A percentile compares a stretch with the other conserved stretches of the same genome.
phyloP scores from a whole-genome alignment of 2,888 invertebrate genomes.

The Stegana nigrithorax region DNA sequence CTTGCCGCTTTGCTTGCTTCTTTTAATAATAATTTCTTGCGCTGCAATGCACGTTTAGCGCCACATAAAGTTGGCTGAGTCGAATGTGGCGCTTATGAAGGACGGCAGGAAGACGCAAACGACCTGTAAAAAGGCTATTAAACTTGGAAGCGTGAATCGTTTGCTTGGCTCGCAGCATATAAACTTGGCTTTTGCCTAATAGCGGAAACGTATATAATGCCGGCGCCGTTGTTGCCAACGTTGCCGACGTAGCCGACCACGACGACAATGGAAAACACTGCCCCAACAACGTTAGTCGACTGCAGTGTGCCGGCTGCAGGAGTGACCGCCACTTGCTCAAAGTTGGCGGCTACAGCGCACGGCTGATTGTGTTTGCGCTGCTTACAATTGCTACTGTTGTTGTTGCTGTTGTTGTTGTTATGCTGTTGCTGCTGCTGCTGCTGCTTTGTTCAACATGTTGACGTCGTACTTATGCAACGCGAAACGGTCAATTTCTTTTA shows the following conservation, averaged over 20 bases:
- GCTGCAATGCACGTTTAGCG: too few relatives aligned
- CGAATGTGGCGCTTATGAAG: too few relatives aligned
- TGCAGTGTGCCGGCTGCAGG: too few relatives aligned
- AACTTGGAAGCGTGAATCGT: constrained; percentile 33
- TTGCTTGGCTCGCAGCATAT: background rate
- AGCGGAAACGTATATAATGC: constrained; percentile 22
- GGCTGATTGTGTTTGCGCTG: background rate
- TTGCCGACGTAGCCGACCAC: background rate
- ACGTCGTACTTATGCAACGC: background rate
- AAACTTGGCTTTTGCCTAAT: constrained; percentile 13
- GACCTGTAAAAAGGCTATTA: constrained; percentile 60
- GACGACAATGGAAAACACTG: background rate
- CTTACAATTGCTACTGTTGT: too few relatives aligned
- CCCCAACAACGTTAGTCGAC: background rate
- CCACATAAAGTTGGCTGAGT: too few relatives aligned
- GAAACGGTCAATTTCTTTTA: background rate
- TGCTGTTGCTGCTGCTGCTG: too few relatives aligned
- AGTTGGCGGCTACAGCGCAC: background rate
- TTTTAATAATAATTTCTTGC: too few relatives aligned
- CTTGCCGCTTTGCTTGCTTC: too few relatives aligned
- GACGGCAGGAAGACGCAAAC: too few relatives aligned
- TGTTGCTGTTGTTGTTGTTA: too few relatives aligned
- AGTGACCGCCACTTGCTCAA: too few relatives aligned
- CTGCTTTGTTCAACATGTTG: too few relatives aligned
- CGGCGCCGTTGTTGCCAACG: background rate